These are phyloP conservation scores for Sciaenops ocellatus DNA, from an alignment of 2,797 vertebrate species.

Conservation along the genomic window DNA sequence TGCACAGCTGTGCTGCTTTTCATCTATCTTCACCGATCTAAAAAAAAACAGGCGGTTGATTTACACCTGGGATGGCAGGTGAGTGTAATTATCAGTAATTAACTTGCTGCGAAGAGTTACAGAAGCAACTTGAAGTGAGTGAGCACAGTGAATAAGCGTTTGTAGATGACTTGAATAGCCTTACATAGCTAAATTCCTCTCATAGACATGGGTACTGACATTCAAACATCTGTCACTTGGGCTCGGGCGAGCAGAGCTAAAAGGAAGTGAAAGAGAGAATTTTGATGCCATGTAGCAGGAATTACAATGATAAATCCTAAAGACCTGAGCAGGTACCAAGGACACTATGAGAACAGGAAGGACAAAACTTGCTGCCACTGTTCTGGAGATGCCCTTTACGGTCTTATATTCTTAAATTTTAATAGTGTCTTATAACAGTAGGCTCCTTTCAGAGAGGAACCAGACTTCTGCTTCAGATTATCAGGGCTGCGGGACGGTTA, in stretches of 20 bases:
- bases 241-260: conserved; percentile 22
- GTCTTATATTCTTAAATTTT: neutral
- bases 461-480: neutral
- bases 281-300: conserved; percentile 20
- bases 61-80: conserved; percentile 64
- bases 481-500: neutral
- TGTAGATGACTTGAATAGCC: conserved; percentile 45
- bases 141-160: conserved; percentile 33
- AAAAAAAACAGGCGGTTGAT: conserved; percentile 16
- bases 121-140: conserved; percentile 10
- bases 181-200: conserved; percentile 23
- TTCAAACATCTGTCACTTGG: conserved; percentile 58
- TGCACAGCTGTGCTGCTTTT: conserved; percentile 18
- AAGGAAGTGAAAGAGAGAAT: conserved; percentile 8
- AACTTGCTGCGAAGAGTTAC: conserved; percentile 42
- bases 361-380: conserved; percentile 4
- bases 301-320: conserved; percentile 29
- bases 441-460: neutral
- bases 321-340: conserved; percentile 32
- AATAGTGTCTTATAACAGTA: neutral
- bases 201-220: conserved; percentile 42
- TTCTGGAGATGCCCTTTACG: conserved; percentile 5
- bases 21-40: conserved; percentile 36
- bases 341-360: conserved; percentile 34
- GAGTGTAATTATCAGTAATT: conserved; percentile 65